Percentiles rank a stretch among this genome's conserved stretches.
Conservation (phyloP, 2,888 invertebrate species). For the Tolmerus cingulatus region DNA sequence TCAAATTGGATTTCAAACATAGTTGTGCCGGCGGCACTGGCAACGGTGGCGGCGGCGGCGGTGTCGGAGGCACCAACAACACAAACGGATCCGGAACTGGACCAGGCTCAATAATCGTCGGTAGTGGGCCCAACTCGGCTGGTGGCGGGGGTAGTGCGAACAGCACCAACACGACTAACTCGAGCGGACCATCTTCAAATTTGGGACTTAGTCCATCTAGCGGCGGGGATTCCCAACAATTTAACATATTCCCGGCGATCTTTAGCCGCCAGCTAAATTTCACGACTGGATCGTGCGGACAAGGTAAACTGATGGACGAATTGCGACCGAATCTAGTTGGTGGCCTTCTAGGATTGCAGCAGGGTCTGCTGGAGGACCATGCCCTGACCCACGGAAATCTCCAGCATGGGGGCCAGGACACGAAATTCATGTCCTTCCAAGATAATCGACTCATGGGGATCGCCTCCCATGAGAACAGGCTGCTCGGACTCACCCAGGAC, state of each 20-base stretch:
- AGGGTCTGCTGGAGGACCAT: slow-evolving; percentile 82
- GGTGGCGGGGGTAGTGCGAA: slow-evolving; percentile 51
- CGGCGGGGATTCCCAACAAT: slow-evolving; percentile 72
- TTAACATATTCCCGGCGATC: slow-evolving; percentile 91
- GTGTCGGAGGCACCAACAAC: slow-evolving; percentile 50
- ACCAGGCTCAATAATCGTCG: slow-evolving; percentile 48
- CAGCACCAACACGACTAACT: slow-evolving; percentile 40
- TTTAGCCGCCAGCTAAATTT: slow-evolving; percentile 90
- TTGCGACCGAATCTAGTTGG: slow-evolving; percentile 82
- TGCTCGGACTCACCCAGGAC: slow-evolving; percentile 65
- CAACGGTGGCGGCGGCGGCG: slow-evolving; percentile 66
- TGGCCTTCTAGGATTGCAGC: slow-evolving; percentile 79
- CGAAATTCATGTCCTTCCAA: slow-evolving; percentile 65
- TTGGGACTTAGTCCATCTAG: slow-evolving; percentile 63
- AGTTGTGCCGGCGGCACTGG: slow-evolving; percentile 74
- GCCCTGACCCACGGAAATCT: slow-evolving; percentile 65
- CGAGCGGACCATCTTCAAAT: slow-evolving; percentile 54
- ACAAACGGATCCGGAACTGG: slow-evolving; percentile 52
- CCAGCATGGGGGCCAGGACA: slow-evolving; percentile 64
- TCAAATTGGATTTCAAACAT: slow-evolving; percentile 87
- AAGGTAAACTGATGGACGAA: slow-evolving; percentile 87
- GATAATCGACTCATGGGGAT: slow-evolving; percentile 64
- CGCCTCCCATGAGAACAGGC: slow-evolving; percentile 61
- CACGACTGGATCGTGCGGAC: slow-evolving; percentile 73
- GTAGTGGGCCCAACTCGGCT: slow-evolving; percentile 58